These are phyloP conservation scores for Numenius phaeopus DNA, from an alignment of 2,797 vertebrate genomes.

Conservation along the genomic window DNA sequence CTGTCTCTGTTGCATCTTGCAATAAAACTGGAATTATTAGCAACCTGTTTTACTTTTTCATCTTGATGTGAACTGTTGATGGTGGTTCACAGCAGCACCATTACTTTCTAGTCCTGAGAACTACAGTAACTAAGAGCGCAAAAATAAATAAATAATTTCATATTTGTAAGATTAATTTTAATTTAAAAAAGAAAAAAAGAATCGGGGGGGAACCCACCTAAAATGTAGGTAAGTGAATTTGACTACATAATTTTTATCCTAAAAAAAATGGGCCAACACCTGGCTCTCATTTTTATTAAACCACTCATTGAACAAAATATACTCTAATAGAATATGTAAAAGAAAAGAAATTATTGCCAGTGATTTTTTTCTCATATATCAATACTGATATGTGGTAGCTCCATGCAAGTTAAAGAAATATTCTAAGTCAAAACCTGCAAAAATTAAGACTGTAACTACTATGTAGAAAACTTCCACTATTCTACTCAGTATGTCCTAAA, in stretches of 20 bases:
- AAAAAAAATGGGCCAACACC: not conserved
- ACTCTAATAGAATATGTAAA: not conserved
- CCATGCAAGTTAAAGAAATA: not conserved
- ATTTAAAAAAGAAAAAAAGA: not conserved
- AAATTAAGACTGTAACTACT: not conserved
- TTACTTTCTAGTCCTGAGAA: not conserved
- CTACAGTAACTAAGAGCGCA: not conserved
- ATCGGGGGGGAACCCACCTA: not conserved
- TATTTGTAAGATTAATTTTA: not conserved
- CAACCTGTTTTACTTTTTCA: not conserved
- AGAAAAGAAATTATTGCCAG: not conserved
- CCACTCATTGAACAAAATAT: not conserved
- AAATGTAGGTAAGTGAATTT: not conserved
- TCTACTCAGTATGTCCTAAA: not conserved
- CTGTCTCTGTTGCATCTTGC: not conserved
- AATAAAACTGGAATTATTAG: not conserved
- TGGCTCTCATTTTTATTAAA: not conserved
- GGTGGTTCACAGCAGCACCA: not conserved
- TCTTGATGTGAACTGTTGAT: not conserved
- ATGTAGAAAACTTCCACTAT: not conserved
- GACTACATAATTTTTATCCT: not conserved
- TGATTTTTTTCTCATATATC: not conserved
- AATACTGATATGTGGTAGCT: not conserved
- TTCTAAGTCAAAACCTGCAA: not conserved
- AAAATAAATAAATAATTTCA: not conserved